Base-by-base conservation (phyloP, 2,888 invertebrate species). In the Xestia rhomboidea region DNA sequence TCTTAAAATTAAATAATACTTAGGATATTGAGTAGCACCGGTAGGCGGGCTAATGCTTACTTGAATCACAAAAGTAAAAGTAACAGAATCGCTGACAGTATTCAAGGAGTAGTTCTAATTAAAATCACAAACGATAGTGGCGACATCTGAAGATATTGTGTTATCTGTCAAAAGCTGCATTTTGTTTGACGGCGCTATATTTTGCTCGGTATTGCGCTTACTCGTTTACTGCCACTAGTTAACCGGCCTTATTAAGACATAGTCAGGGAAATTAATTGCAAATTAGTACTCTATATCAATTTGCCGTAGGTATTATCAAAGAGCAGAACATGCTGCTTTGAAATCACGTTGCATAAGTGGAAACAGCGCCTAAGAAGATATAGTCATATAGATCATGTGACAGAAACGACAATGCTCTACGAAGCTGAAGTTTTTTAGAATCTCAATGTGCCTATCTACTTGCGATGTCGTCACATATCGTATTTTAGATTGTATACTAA, bases 21-120 rank as follows among this genome's bases (percentile, higher is more conserved):
- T 81, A 27, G 2, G 30, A 63, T 38, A 68, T 51, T 83, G 57
- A 70, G 85, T 81, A 70, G 64, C 60, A 85, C 69, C 60, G 41
- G 8, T 24, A 57, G 24, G 21, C 10, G 57, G 27, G 74, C 49
- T 34, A n/a, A 5, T 24, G 18, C 24, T 49, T 24, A 34, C 27
- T 0, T 24, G 11, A 62, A 62, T 11, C 27, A 63, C 18, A 24
- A 24, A 34, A 44, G 18, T 24, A 7, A 21, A 46, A 34, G 1
- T 38, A 71, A 27, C 5, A 46, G 6, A 71, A n/a, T 51, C 13
- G 41, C 41, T 73, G 34, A 54, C 21, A 38, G 5, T 4, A 2
- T 54, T 49, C 18, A 77, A 30, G 30, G 5, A 0, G 57, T 57
- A 46, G 34, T 34, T 44, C 5, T 67, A n/a, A 6, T 21, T 24